Percentiles rank a stretch among this genome's conserved stretches.
Evolutionary conservation across 2,797 vertebrate species (phyloP).

Genomic region (Lindbergichthys nudifrons): DNA sequence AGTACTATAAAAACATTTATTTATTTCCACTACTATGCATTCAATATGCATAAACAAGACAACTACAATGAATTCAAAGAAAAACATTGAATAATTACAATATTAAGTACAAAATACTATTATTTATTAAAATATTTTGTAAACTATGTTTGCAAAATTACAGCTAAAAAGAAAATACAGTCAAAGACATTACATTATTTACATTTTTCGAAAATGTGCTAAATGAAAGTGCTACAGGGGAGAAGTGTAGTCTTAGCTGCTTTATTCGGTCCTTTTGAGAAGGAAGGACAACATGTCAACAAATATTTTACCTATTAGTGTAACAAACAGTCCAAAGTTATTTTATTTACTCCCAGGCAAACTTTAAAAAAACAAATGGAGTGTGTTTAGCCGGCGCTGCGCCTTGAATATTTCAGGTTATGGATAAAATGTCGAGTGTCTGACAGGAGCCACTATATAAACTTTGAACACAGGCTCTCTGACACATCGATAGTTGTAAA

Average conservation of each 20-base stretch:
- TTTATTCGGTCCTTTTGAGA: neutral
- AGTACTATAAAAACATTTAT: too few relatives aligned
- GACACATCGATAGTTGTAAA: conserved; percentile 81
- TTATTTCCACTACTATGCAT: neutral
- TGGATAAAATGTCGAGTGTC: conserved; percentile 74
- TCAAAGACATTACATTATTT: conserved; percentile 54
- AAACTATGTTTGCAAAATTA: too few relatives aligned
- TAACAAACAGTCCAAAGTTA: conserved; percentile 17
- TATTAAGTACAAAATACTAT: neutral
- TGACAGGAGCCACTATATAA: conserved; percentile 77
- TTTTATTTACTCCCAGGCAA: conserved; percentile 20
- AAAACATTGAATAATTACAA: neutral
- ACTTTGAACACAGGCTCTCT: conserved; percentile 77
- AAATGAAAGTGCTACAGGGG: conserved; percentile 25
- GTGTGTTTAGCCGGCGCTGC: conserved; percentile 27
- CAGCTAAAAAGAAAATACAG: conserved; percentile 1
- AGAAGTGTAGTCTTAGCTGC: neutral
- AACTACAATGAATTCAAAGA: neutral
- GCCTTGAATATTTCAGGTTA: conserved; percentile 71
- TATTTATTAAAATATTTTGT: neutral
- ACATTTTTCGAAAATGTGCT: too few relatives aligned
- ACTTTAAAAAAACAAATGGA: conserved; percentile 30
- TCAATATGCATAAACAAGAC: neutral
- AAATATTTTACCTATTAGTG: neutral
- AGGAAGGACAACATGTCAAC: neutral